Conservation (phyloP, 2,888 invertebrate genomes). For the Eretmocerus hayati region DNA sequence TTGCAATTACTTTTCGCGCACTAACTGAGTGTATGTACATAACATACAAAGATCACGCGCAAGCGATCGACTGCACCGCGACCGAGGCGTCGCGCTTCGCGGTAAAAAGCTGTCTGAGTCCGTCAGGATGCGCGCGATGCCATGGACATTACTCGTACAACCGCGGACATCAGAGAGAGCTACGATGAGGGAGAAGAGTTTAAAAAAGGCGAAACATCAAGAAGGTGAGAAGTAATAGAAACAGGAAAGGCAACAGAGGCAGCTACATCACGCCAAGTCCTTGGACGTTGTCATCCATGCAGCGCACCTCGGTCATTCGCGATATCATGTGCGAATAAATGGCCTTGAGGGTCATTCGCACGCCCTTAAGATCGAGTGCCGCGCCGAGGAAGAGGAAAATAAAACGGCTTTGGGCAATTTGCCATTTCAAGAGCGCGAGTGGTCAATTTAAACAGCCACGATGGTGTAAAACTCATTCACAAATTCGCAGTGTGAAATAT, state of each 20-base stretch:
- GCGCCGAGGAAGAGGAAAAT: no score
- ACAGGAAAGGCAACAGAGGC: neutral
- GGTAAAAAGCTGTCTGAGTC: slow-evolving; percentile 12
- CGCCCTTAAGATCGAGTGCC: neutral
- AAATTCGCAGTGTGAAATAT: no score
- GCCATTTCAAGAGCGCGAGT: no score
- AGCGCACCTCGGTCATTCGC: neutral
- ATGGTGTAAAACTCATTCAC: no score
- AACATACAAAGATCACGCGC: neutral
- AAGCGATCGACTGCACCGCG: neutral
- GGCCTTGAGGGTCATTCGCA: neutral
- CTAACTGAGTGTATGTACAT: neutral
- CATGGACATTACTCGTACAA: neutral
- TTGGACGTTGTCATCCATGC: neutral
- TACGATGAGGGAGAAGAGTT: slow-evolving; percentile 1
- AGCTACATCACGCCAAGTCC: neutral
- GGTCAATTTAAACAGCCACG: no score
- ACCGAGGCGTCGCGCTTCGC: neutral
- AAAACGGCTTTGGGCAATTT: no score
- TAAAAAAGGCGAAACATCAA: neutral
- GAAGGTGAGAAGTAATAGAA: neutral
- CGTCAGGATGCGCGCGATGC: neutral
- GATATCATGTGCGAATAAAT: neutral
- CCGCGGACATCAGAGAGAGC: neutral
- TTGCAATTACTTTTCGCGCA: neutral